Evolutionary conservation across 1,140 invertebrate genomes (phyloP).

Genomic region (Vanessa tameamea): DNA sequence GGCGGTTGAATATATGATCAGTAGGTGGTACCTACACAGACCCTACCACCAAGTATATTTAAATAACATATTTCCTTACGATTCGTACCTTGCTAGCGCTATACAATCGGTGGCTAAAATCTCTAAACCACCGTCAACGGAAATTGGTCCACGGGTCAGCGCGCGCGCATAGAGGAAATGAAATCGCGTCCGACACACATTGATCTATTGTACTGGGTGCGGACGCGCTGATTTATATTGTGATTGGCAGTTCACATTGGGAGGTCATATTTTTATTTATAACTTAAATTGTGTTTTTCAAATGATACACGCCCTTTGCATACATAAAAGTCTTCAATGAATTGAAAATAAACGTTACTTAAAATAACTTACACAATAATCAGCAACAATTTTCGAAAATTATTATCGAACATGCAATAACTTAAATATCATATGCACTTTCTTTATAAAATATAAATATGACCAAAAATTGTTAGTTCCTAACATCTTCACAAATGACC

Average conservation of each 20-base stretch:
- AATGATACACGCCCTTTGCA: too few species aligned
- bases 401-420: too few species aligned
- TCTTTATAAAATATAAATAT: too few species aligned
- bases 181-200: slow-evolving; percentile 73
- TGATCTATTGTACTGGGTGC: slow-evolving; percentile 61
- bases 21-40: too few species aligned
- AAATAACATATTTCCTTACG: too few species aligned
- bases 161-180: slow-evolving; percentile 73
- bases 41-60: too few species aligned
- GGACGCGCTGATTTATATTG: slow-evolving; percentile 48
- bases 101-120: slow-evolving; percentile 21
- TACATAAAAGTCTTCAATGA: too few species aligned
- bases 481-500: neutral
- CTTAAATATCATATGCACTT: too few species aligned
- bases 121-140: slow-evolving; percentile 46
- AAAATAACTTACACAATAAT: too few species aligned
- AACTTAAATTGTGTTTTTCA: neutral
- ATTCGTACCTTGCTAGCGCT: neutral
- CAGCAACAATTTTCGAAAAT: too few species aligned
- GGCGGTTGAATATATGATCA: too few species aligned
- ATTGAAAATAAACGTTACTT: too few species aligned
- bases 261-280: neutral
- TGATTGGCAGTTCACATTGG: neutral
- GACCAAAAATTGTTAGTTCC: neutral
- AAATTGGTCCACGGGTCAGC: slow-evolving; percentile 71